Conservation (phyloP, 2,113 vertebrate genomes). For the Eulacestoma nigropectus region DNA sequence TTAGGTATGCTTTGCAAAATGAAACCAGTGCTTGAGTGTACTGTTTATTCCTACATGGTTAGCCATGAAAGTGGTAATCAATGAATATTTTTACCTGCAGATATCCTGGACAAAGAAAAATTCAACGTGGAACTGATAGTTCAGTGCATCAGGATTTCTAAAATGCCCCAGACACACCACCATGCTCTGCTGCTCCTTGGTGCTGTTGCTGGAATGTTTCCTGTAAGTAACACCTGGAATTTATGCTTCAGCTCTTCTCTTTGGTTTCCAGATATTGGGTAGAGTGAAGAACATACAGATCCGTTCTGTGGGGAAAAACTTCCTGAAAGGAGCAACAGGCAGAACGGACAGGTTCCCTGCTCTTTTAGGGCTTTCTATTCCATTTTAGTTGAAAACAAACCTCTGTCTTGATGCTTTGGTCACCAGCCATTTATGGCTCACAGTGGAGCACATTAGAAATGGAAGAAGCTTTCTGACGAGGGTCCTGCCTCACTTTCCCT, state of each 20-base stretch:
- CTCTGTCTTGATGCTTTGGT: neutral
- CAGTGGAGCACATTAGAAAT: neutral
- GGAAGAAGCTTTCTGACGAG: neutral
- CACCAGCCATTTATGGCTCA: neutral
- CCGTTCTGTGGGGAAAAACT: neutral
- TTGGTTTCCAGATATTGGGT: neutral
- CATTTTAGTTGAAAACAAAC: neutral
- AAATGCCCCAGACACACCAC: slow-evolving; percentile 94
- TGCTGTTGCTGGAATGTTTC: slow-evolving; percentile 86
- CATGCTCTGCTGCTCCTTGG: slow-evolving; percentile 91
- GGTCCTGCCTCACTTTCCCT: neutral
- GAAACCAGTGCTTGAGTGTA: neutral
- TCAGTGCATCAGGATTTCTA: slow-evolving; percentile 86
- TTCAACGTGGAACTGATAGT: slow-evolving; percentile 95
- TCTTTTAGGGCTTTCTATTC: neutral
- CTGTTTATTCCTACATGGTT: neutral
- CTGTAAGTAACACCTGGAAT: slow-evolving; percentile 73
- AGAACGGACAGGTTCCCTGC: neutral
- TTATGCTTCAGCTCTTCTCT: accelerated
- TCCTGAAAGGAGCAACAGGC: neutral
- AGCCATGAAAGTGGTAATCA: neutral
- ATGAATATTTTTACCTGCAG: slow-evolving; percentile 53
- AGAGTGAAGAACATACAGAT: neutral
- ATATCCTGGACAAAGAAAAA: slow-evolving; percentile 87
- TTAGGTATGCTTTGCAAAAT: neutral